These are phyloP conservation scores for Caenorhabditis sp. DNA, from an alignment of 2,888 invertebrate species.

Conservation along the genomic window DNA sequence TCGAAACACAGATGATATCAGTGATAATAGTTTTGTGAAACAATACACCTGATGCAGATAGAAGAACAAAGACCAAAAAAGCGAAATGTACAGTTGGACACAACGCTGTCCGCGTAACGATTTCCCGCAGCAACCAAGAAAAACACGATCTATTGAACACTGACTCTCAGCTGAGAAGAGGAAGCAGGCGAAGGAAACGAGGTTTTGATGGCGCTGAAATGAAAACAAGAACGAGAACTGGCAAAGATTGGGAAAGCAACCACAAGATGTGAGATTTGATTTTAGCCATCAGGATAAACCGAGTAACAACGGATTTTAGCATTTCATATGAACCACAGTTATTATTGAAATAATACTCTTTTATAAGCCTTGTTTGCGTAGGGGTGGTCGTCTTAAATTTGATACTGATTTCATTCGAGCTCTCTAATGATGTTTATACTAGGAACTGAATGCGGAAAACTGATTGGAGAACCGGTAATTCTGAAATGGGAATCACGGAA, in stretches of 20 bases:
- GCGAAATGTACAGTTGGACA: neutral
- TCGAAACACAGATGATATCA: slow-evolving; percentile 29
- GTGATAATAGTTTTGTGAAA: slow-evolving; percentile 6
- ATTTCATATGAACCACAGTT: neutral
- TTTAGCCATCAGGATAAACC: neutral
- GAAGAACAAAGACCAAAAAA: slow-evolving; percentile 21
- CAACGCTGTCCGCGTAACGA: neutral
- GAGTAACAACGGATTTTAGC: neutral
- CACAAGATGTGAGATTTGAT: neutral
- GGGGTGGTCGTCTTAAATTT: neutral
- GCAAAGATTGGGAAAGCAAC: slow-evolving; percentile 5
- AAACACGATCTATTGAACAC: slow-evolving; percentile 16
- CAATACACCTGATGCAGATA: slow-evolving; percentile 4
- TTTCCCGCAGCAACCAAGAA: neutral
- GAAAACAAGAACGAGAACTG: slow-evolving; percentile 7
- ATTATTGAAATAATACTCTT: neutral
- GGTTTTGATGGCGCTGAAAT: neutral
- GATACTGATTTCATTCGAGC: neutral
- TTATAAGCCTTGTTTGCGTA: neutral
- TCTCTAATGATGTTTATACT: too few relatives aligned
- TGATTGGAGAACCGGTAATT: neutral
- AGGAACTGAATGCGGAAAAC: neutral
- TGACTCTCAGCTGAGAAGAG: neutral
- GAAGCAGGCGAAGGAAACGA: slow-evolving; percentile 2
- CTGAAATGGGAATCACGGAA: too few relatives aligned